Evolutionary conservation across 2,113 vertebrate species (phyloP).

Genomic region (Boleophthalmus pectinirostris): DNA sequence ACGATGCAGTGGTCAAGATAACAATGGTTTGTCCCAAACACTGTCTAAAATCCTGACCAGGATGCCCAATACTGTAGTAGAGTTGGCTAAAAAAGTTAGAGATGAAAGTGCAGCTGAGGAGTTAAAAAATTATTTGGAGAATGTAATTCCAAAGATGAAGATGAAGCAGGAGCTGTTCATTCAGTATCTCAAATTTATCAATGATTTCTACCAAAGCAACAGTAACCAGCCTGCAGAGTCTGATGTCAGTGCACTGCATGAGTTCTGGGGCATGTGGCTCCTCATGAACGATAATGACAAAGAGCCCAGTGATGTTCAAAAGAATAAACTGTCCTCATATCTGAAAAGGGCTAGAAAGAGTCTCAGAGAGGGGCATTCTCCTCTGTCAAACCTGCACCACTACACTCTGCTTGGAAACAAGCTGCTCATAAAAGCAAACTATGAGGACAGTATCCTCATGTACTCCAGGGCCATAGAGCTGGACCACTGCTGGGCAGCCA

Average conservation of each 20-base stretch:
- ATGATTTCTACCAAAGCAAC: constrained; percentile 30
- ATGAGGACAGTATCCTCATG: constrained; percentile 47
- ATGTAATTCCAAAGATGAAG: constrained; percentile 39
- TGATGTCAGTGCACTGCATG: constrained; percentile 57
- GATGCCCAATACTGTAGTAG: not conserved
- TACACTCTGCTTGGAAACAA: constrained; percentile 59
- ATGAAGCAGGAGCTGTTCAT: constrained; percentile 55
- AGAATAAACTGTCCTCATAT: constrained; percentile 12
- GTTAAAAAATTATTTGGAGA: constrained; percentile 15
- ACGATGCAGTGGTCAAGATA: not conserved
- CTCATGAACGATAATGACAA: constrained; percentile 37
- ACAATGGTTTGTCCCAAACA: not conserved
- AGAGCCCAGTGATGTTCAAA: not conserved
- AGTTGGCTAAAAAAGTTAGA: constrained; percentile 34
- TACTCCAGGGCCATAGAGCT: constrained; percentile 56
- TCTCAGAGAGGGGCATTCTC: constrained; percentile 32
- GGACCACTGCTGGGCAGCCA: constrained; percentile 47
- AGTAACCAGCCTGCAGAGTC: constrained; percentile 26
- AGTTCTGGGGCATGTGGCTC: constrained; percentile 71
- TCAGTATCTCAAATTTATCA: constrained; percentile 29
- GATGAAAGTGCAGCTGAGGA: constrained; percentile 11
- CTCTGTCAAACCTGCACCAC: constrained; percentile 56
- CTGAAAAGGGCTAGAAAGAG: constrained; percentile 26
- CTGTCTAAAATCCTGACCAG: not conserved
- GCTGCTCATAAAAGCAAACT: not conserved